phyloP scores from a whole-genome alignment of 1,140 invertebrate genomes.

The Prorops nasuta region DNA sequence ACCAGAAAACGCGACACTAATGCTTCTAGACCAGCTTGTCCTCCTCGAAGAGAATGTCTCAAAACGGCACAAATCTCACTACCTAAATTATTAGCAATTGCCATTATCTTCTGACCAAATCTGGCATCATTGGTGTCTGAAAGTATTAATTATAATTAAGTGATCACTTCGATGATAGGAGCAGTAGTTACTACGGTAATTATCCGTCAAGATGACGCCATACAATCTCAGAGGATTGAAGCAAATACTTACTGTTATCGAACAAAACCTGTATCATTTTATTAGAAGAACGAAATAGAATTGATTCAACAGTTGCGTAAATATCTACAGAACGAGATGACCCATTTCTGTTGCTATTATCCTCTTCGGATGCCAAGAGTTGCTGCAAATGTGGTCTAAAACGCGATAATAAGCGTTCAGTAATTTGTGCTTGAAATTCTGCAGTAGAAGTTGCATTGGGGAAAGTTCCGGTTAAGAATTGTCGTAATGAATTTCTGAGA shows the following conservation, averaged over 20 bases:
- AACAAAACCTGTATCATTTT: conserved; percentile 23
- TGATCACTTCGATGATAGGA: too few relatives aligned
- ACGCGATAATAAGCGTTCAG: conserved; percentile 32
- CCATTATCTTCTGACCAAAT: conserved; percentile 30
- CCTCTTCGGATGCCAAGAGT: conserved; percentile 20
- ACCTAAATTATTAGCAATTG: conserved; percentile 23
- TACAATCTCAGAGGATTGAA: too few relatives aligned
- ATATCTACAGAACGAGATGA: conserved; percentile 33
- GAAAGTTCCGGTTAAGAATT: conserved; percentile 33
- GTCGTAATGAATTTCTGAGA: conserved; percentile 32
- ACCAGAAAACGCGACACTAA: conserved; percentile 29
- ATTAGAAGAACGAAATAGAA: conserved; percentile 15
- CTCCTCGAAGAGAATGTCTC: conserved; percentile 27
- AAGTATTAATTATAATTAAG: conserved; percentile 18
- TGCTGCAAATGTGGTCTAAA: conserved; percentile 22
- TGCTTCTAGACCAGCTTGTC: conserved; percentile 29
- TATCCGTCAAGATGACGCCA: too few relatives aligned
- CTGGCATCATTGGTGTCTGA: conserved; percentile 21
- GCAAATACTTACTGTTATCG: conserved; percentile 25
- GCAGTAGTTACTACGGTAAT: too few relatives aligned
- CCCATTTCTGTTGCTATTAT: conserved; percentile 3
- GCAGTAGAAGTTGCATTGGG: conserved; percentile 18
- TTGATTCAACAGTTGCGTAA: conserved; percentile 29
- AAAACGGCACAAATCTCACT: conserved; percentile 31
- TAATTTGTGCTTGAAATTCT: conserved; percentile 23